A percentile compares a stretch with the other conserved stretches of the same genome.
phyloP scores from a whole-genome alignment of 53 echinoderm and acorn worm genomes.

The Patiria pectinifera region DNA sequence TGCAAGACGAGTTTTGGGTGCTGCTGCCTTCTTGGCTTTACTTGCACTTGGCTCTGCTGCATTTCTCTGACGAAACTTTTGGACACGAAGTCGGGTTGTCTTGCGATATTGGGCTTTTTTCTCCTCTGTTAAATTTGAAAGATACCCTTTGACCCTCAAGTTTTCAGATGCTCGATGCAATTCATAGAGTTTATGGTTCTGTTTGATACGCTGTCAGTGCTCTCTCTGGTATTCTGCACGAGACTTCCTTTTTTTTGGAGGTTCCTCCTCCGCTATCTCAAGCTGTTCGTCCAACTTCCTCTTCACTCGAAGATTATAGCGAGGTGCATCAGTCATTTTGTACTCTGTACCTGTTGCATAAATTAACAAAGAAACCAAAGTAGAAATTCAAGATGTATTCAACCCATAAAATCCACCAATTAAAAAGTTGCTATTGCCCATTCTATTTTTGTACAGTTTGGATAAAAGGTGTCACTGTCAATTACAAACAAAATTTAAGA shows the following conservation, averaged over 20 bases:
- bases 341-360: conserved; percentile 5
- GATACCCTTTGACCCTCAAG: conserved; percentile 17
- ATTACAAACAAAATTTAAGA: not conserved
- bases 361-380: not conserved
- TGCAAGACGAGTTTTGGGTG: too few relatives aligned
- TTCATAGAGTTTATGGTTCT: conserved; percentile 41
- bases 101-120: conserved; percentile 53
- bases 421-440: not conserved
- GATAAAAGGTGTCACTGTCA: not conserved
- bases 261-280: conserved; percentile 3
- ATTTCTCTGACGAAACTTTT: conserved; percentile 27
- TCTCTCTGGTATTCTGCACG: conserved; percentile 45
- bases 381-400: conserved; percentile 8
- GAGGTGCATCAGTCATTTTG: conserved; percentile 4
- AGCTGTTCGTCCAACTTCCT: conserved; percentile 20
- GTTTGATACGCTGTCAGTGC: conserved; percentile 55
- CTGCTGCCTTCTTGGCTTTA: too few relatives aligned
- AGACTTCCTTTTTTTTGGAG: conserved; percentile 40
- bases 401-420: not conserved
- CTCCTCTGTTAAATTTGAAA: conserved; percentile 11
- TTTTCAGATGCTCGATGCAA: conserved; percentile 50
- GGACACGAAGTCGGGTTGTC: too few relatives aligned
- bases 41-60: too few relatives aligned
- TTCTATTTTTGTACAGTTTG: not conserved
- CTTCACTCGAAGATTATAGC: conserved; percentile 23